Base-by-base conservation (phyloP, 1,140 invertebrate genomes). In the Drosophila neocordata region DNA sequence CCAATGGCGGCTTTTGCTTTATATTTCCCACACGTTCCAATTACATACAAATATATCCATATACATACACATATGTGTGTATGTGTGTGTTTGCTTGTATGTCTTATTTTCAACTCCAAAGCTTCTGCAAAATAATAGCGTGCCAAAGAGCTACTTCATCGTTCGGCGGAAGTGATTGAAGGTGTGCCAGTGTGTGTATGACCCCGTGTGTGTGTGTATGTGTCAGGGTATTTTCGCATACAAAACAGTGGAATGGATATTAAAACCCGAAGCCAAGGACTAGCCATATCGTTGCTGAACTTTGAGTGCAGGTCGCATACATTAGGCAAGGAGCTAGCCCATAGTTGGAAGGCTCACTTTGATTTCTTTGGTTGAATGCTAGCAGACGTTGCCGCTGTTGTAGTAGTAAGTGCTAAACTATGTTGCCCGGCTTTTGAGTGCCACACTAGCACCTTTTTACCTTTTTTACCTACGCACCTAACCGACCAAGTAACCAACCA, bases 11-110 rank as follows among this genome's bases (percentile, higher is more conserved):
- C 69, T 81, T 65, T 63, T 57, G 67, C 77, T 87, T 79, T 72
- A 90, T 88, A 90, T 90, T 90, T 90, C 88, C 88, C 88, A 90
- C 88, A 90, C 88, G 88, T 88, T 88, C 88, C 88, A 90, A 90
- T 90, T 90, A 90, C 83, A 81, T 80, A 87, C 67, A 61, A 9
- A 48, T 8, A 34, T 18, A 57, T 7, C 4, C 7, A 31, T 55
- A 38, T 24, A 18, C 22, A 24, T 31, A 22, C 1, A 2, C 56
- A 44, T 15, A 53, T 31, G 27, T 31, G 27, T 31, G 12, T 38
- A 4, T n/a, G 4, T 38, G 37, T n/a, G 2, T 38, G 37, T 44
- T 15, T 44, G 15, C 13, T 31, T 48, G 41, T 48, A 48, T 48
- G 41, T 48, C 41, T 48, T 20, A 48, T 48, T 48, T 48, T 9